Percentiles rank a stretch among this genome's conserved stretches.
Evolutionary conservation across 2,888 invertebrate species (phyloP).

Genomic region (Biston stratarius): DNA sequence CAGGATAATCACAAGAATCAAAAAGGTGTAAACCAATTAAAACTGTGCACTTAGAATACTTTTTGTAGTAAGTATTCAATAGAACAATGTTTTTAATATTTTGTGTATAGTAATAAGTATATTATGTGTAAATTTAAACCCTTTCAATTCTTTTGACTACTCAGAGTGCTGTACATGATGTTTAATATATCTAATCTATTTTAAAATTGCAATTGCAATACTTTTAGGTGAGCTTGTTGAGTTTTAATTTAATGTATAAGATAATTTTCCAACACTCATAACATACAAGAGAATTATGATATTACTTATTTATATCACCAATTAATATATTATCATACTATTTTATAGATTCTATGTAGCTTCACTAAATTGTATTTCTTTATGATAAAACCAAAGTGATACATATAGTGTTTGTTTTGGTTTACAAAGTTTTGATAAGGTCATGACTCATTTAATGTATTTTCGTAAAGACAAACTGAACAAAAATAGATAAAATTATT

Average conservation of each 20-base stretch:
- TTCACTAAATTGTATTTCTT: constrained; percentile 44
- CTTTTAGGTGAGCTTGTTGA: constrained; percentile 18
- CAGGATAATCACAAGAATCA: no score
- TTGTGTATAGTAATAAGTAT: no score
- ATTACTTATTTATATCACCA: constrained; percentile 34
- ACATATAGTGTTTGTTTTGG: background rate
- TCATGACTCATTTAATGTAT: constrained; percentile 2
- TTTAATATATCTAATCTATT: no score
- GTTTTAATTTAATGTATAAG: constrained; percentile 4
- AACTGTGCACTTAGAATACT: no score
- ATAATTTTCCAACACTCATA: constrained; percentile 18
- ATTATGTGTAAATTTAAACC: no score
- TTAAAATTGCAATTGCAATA: background rate
- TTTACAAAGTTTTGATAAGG: constrained; percentile 4
- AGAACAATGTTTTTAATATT: no score
- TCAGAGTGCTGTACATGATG: no score
- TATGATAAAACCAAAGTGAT: background rate
- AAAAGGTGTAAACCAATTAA: no score
- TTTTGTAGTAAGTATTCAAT: no score
- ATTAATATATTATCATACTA: constrained; percentile 19
- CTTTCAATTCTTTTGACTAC: no score
- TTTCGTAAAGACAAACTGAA: constrained; percentile 12
- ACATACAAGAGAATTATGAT: constrained; percentile 10
- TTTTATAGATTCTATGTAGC: constrained; percentile 42
- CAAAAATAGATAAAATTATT: constrained; percentile 26